Percentiles rank a stretch among this genome's conserved stretches.
These are phyloP conservation scores for Drosophila eohydei DNA, from an alignment of 2,888 invertebrate genomes.

Conservation along the genomic window DNA sequence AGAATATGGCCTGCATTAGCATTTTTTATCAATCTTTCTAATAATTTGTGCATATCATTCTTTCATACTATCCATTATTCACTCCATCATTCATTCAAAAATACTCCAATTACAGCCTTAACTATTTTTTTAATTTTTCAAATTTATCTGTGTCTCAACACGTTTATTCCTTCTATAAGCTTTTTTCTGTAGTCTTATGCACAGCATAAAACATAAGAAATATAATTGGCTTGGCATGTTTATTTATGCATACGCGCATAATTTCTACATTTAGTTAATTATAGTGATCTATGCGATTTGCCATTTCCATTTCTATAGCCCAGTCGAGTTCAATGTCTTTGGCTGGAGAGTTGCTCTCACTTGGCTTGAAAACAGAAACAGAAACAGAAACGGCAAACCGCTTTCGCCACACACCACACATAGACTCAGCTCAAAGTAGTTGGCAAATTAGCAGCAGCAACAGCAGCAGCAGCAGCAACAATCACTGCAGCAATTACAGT, in stretches of 20 bases:
- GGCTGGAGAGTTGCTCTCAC: slow-evolving; percentile 59
- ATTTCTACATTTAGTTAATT: slow-evolving; percentile 69
- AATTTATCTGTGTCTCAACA: no score
- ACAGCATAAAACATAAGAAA: background rate
- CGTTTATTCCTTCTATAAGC: no score
- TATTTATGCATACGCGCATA: slow-evolving; percentile 32
- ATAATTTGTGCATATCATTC: no score
- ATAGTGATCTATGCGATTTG: slow-evolving; percentile 52
- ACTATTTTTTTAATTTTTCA: no score
- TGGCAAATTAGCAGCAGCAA: slow-evolving; percentile 73
- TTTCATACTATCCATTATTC: no score
- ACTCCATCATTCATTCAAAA: no score
- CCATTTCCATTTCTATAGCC: slow-evolving; percentile 67
- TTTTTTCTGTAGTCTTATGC: background rate
- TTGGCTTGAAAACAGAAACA: slow-evolving; percentile 40
- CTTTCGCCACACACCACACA: slow-evolving; percentile 63
- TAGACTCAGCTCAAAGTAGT: slow-evolving; percentile 62
- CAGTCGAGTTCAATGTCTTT: slow-evolving; percentile 71
- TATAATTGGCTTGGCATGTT: slow-evolving; percentile 19
- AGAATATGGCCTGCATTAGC: no score
- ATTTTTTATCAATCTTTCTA: no score
- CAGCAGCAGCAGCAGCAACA: slow-evolving; percentile 26
- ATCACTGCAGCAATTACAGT: slow-evolving; percentile 49
- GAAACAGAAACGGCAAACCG: slow-evolving; percentile 44
- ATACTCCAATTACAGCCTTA: no score